Evolutionary conservation across 2,797 vertebrate genomes (phyloP), one percentile per base, ranked within the genome.

Genomic region (Syncerus caffer): DNA sequence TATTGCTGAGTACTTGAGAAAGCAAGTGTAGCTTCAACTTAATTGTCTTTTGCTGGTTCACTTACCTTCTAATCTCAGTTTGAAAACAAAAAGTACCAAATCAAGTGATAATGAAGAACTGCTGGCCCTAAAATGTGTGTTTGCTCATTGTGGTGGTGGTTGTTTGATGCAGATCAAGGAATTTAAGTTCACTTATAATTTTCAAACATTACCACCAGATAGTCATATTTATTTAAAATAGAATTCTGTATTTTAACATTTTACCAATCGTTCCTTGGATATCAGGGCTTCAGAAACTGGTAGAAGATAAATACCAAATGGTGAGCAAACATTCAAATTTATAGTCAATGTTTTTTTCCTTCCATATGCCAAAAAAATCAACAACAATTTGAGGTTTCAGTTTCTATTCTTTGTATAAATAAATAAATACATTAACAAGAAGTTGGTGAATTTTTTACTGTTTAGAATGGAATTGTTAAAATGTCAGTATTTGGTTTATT

Each of bases 41-140:
- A 99, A 98, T 98, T 98, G 98, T 98, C 98, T 98, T 98, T 99
- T 98, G 64, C 98, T 98, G 98, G 97, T 98, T 98, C 98, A 98
- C 98, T 99, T 98, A 97, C 74, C 96, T 97, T 98, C 97, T 99
- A 98, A 98, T 99, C 97, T 98, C 90, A 93, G 96, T 97, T 98
- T 95, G 97, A 98, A 98, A 98, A 97, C 79, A 88, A 57, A 95
- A 98, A 97, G 96, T 96, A 89, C 76, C 83, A 92, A 92, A 57
- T 64, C 79, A 96, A 92, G 78, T 76, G 47, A 92, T 92, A 90
- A 96, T 38, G 60, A 88, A 96, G 57, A 97, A 92, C 14, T 95
- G 0, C 89, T 92, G 94, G 38, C 67, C 74, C 55, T 90, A 80
- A 97, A 97, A 9, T 27, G 11, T 86, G 93, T 97, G 47, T 55